Evolutionary conservation across 1,140 invertebrate species (phyloP).

Genomic region (Zaprionus capensis): DNA sequence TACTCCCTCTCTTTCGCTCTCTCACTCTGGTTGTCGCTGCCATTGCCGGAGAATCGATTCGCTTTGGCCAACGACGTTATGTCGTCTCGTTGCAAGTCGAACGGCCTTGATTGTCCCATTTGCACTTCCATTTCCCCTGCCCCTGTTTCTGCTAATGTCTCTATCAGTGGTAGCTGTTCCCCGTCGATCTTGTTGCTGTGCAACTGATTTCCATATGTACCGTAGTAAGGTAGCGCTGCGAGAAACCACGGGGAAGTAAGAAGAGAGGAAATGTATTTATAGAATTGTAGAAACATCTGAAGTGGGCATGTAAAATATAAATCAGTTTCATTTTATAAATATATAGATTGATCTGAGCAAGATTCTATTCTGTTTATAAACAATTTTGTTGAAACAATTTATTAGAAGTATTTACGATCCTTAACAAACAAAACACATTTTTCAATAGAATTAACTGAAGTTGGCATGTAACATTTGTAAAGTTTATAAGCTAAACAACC

Average conservation of each 20-base stretch:
- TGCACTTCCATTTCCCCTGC: conserved; percentile 1
- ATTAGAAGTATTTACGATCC: too few relatives aligned
- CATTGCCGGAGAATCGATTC: conserved; percentile 63
- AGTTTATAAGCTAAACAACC: too few relatives aligned
- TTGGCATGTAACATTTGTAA: too few relatives aligned
- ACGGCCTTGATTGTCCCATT: conserved; percentile 68
- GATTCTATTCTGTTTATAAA: too few relatives aligned
- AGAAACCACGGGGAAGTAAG: not conserved
- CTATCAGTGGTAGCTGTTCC: conserved; percentile 52
- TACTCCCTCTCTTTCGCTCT: not conserved
- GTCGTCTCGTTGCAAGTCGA: conserved; percentile 59
- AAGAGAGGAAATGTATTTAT: not conserved
- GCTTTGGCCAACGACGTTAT: conserved; percentile 64
- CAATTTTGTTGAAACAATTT: too few relatives aligned
- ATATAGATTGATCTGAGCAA: too few relatives aligned
- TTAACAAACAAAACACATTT: too few relatives aligned
- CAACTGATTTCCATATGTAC: conserved; percentile 47
- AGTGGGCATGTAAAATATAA: not conserved
- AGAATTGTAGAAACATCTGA: not conserved
- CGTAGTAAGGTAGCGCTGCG: not conserved
- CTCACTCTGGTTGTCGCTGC: conserved; percentile 8
- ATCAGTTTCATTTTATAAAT: too few relatives aligned
- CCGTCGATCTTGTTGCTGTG: conserved; percentile 50
- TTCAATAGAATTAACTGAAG: too few relatives aligned
- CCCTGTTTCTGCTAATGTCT: conserved; percentile 50